Evolutionary conservation across 2,113 vertebrate genomes (phyloP).

Genomic region (Daphoenositta chrysoptera): DNA sequence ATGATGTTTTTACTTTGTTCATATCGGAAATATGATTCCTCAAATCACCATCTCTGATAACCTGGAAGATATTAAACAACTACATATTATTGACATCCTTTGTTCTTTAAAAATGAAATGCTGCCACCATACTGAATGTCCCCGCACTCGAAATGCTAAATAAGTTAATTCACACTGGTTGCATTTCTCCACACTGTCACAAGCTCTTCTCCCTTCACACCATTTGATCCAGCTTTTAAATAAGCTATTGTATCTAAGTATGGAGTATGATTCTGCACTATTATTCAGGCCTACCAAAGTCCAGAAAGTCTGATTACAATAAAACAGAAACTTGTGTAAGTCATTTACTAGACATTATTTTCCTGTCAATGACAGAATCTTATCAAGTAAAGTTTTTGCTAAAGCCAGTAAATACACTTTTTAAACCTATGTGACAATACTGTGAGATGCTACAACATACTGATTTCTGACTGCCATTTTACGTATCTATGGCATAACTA

Average conservation of each 20-base stretch:
- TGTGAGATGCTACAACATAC: not conserved
- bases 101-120: not conserved
- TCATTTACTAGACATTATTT: not conserved
- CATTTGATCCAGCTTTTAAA: not conserved
- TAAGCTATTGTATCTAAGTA: not conserved
- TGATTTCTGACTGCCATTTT: not conserved
- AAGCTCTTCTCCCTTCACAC: not conserved
- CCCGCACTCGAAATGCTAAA: not conserved
- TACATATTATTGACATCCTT: not conserved
- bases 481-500: not conserved
- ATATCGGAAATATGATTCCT: conserved; percentile 74
- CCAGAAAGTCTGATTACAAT: not conserved
- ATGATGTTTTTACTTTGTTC: conserved; percentile 89
- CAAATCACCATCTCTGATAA: conserved; percentile 78
- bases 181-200: not conserved
- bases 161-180: not conserved
- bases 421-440: not conserved
- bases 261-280: not conserved
- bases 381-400: not conserved
- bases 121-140: not conserved
- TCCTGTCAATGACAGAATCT: not conserved
- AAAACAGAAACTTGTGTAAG: not conserved
- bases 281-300: not conserved
- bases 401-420: not conserved
- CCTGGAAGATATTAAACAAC: conserved; percentile 64